Conservation (phyloP, 2,888 invertebrate genomes). For the Vanessa cardui region DNA sequence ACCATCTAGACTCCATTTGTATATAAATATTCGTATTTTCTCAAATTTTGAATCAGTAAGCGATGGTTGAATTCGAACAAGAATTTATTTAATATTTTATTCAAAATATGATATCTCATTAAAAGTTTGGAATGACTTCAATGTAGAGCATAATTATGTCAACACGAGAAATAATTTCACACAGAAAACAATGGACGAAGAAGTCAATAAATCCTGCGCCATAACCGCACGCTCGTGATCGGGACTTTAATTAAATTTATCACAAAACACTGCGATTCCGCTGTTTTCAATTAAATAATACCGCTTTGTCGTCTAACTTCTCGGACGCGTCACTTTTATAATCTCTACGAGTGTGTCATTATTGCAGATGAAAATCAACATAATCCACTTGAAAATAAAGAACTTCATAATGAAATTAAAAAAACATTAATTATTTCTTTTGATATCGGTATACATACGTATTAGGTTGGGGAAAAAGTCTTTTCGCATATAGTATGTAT, state of each 20-base stretch:
- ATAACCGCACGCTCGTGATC: constrained; percentile 34
- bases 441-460: too few species aligned
- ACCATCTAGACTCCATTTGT: too few species aligned
- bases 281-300: constrained; percentile 54
- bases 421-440: too few species aligned
- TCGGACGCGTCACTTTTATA: background rate
- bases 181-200: constrained; percentile 14
- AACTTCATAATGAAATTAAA: too few species aligned
- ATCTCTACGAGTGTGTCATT: background rate
- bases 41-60: too few species aligned
- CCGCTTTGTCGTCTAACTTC: constrained; percentile 15
- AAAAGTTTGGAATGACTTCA: background rate
- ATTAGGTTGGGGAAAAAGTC: too few species aligned
- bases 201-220: constrained; percentile 38
- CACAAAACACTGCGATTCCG: constrained; percentile 50
- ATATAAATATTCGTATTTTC: too few species aligned
- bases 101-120: too few species aligned
- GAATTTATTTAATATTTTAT: too few species aligned
- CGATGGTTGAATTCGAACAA: too few species aligned
- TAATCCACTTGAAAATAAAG: background rate
- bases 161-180: background rate
- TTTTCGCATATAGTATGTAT: too few species aligned
- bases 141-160: background rate
- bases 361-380: background rate
- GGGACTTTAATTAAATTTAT: constrained; percentile 59